These are phyloP conservation scores for Puffinus mauretanicus DNA, from an alignment of 2,113 vertebrate genomes.

Conservation along the genomic window DNA sequence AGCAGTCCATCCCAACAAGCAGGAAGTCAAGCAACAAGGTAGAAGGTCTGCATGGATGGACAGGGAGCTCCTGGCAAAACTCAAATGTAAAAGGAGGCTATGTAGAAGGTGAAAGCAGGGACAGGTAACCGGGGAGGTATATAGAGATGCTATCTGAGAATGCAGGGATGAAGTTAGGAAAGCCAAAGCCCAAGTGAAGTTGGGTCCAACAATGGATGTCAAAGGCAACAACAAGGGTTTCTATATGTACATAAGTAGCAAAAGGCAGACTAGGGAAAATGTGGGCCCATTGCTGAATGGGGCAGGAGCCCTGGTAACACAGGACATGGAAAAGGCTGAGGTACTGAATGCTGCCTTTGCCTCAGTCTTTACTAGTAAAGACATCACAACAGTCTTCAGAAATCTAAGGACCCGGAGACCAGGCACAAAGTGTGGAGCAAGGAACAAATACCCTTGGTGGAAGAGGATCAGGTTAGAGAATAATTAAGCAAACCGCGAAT, in stretches of 20 bases:
- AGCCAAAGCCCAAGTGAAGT: neutral
- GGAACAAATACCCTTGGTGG: neutral
- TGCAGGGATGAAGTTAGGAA: neutral
- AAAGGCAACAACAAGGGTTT: neutral
- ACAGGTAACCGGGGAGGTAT: neutral
- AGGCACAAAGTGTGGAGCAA: neutral
- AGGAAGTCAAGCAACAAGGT: neutral
- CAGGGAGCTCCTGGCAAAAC: neutral
- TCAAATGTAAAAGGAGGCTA: neutral
- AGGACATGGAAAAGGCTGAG: neutral
- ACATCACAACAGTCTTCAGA: neutral
- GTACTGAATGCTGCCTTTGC: neutral
- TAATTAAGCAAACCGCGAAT: neutral
- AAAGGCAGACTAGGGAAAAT: neutral
- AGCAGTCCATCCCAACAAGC: neutral
- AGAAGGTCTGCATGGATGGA: neutral
- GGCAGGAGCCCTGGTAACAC: no score
- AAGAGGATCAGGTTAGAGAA: neutral
- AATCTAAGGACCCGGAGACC: neutral
- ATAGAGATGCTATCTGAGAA: neutral
- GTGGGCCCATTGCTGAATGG: no score
- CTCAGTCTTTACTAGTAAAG: neutral
- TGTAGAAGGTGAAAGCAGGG: neutral
- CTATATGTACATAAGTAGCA: neutral
- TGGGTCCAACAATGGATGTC: neutral